Evolutionary conservation across 2,888 invertebrate species (phyloP), one percentile per base, ranked within the genome.

Genomic region (Nipponacmea schrenckii): DNA sequence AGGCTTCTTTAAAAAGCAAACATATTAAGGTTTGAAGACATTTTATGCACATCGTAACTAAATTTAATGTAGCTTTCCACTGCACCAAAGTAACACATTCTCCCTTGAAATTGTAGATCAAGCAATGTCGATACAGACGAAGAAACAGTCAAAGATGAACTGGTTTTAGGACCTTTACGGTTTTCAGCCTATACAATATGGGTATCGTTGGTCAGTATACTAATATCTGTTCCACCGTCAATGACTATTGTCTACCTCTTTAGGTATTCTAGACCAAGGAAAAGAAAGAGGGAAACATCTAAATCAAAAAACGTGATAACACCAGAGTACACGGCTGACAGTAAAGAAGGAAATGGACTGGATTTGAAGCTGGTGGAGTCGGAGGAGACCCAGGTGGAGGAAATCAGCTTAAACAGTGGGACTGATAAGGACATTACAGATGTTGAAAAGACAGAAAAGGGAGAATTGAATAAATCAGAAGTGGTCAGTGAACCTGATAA

Each of bases 191-290:
- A 79, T 44, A 77, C 77, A 24, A 64, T 81, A 8, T 75, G 77
- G 62, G 75, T 78, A 2, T 80, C 82, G 10, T 56, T 80, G 4
- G 75, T 83, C 17, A 76, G 83, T 26, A 76, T 82, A 10, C 69
- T 88, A 44, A 79, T 89, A 62, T 82, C 85, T 12, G 83, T 88
- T 31, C 83, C 86, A 10, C 83, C 86, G 0, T 84, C 84, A 14
- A 77, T 88, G 39, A 39, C 86, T 8, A 83, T 89, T 62, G 78
- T 82, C 8, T 68, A 75, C 45, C 74, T 85, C 45, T 85, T 84
- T 73, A 80, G 78, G 64, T 79, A 79, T 64, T 70, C 83, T 4
- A 77, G 71, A 72, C 68, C 76, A 2, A 73, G 56, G 14, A 10
- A 20, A 56, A 8, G 24, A 56, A 56, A 56, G 14, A 8, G 24